Evolutionary conservation across 1,140 invertebrate species (phyloP), one percentile per base, ranked within the genome.

Genomic region (Campoletis sonorensis): DNA sequence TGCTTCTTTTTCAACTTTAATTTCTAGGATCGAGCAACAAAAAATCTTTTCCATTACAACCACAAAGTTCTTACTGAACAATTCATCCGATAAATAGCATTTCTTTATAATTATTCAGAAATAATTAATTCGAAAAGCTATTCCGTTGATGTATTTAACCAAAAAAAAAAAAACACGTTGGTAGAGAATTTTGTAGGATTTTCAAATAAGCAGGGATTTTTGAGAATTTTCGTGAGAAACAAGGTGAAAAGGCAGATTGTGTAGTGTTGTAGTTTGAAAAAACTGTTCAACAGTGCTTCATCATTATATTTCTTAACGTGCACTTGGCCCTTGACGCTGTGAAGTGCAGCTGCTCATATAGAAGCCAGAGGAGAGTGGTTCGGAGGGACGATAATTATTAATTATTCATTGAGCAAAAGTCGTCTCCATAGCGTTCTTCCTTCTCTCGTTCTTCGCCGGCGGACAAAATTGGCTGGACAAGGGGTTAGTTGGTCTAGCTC

Each of bases 331-430:
- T 82, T 81, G 26, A 23, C 23, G 58, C 15, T 64, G 16, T 13
- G 16, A 40, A 79, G 61, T 82, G 81, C 81, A 82, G 81, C 81
- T 82, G 81, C 49, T n/a, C 49, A 54, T 40, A 67, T 58, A 30
- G 16, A 7, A 51, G 68, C 79, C 81, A 71, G 4, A n/a, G n/a
- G 68, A 82, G 70, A 51, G 37, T 51, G 5, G 37, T n/a, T 49
- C 13, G 78, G 18, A 21, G 58, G n/a, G n/a, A 40, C 27, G 70
- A 85, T 87, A 87, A 88, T 88, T 88, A 85, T 84, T 84, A 86
- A 87, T 88, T 85, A 85, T 80, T 85, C 67, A 27, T 73, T 40
- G 33, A 72, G 4, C 5, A 16, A n/a, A 68, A 49, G 49, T 54
- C 49, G 49, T 15, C 49, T 54, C 49, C 49, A 37, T 37, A 4